Evolutionary conservation across 2,888 invertebrate species (phyloP).

Genomic region (Latrodectus hesperus): DNA sequence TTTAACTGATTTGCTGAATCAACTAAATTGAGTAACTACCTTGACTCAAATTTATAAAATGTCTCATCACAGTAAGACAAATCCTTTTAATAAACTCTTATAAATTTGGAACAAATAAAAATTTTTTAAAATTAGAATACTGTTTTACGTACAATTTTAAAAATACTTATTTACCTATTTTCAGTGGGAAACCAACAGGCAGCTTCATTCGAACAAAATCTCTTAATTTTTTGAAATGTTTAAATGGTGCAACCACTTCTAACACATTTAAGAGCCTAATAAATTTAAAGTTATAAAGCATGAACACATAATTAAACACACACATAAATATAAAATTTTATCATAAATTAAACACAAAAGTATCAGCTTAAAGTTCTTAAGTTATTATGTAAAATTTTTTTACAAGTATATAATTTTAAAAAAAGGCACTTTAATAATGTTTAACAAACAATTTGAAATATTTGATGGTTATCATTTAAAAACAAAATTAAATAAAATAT

Average conservation of each 20-base stretch:
- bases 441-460: background rate
- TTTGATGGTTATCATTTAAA: background rate
- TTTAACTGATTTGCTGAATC: too few species aligned
- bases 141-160: background rate
- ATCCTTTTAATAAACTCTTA: background rate
- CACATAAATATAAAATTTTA: too few species aligned
- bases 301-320: too few species aligned
- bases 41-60: background rate
- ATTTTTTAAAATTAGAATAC: background rate
- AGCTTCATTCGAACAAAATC: constrained; percentile 96
- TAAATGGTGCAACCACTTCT: constrained; percentile 98
- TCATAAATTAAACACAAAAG: too few species aligned
- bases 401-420: background rate
- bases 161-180: constrained; percentile 80
- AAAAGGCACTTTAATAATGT: background rate
- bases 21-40: too few species aligned
- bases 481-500: background rate
- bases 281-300: background rate
- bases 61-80: background rate
- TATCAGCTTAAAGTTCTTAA: background rate
- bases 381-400: background rate
- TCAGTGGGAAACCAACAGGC: constrained; percentile 97
- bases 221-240: constrained; percentile 95
- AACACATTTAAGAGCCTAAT: constrained; percentile 87
- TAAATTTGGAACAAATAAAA: background rate